These are phyloP conservation scores for Drosophila pseudoananassae DNA, from an alignment of 1,140 invertebrate species.

Conservation along the genomic window DNA sequence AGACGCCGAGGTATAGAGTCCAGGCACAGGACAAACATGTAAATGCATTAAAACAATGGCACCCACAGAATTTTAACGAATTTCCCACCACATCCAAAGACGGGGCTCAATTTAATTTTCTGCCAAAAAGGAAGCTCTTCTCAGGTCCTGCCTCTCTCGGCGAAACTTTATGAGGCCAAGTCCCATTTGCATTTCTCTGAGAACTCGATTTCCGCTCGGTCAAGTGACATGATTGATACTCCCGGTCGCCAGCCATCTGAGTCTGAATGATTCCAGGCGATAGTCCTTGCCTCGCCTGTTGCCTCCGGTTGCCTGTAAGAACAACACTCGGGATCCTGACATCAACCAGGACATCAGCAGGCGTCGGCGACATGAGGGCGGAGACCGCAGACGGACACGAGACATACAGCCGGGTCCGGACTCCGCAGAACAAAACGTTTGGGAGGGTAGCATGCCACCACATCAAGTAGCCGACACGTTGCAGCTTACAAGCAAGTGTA, in stretches of 20 bases:
- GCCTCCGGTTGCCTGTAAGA: conserved; percentile 26
- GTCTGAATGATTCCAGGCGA: conserved; percentile 28
- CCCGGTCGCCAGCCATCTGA: conserved; percentile 23
- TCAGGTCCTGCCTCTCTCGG: background rate
- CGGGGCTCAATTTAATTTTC: conserved; percentile 49
- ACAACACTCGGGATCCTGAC: conserved; percentile 43
- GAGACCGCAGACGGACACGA: conserved; percentile 19
- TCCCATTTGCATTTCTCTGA: conserved; percentile 43
- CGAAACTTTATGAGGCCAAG: conserved; percentile 38
- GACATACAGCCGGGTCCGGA: background rate
- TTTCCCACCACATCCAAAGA: conserved; percentile 34
- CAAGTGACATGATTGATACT: conserved; percentile 78
- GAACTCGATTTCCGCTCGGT: conserved; percentile 77
- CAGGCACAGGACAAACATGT: conserved; percentile 42
- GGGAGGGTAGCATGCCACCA: background rate
- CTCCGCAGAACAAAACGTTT: conserved; percentile 1
- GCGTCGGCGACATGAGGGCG: conserved; percentile 21
- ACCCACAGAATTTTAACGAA: conserved; percentile 63
- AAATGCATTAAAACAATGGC: conserved; percentile 66
- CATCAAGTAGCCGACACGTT: conserved; percentile 60
- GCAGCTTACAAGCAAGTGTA: conserved; percentile 32
- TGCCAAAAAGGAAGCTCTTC: conserved; percentile 6
- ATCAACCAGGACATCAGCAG: conserved; percentile 12
- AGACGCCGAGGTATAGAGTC: conserved; percentile 9
- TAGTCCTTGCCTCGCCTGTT: conserved; percentile 21